Conservation (phyloP, 2,797 vertebrate species). For the Eidolon dupreanum region DNA sequence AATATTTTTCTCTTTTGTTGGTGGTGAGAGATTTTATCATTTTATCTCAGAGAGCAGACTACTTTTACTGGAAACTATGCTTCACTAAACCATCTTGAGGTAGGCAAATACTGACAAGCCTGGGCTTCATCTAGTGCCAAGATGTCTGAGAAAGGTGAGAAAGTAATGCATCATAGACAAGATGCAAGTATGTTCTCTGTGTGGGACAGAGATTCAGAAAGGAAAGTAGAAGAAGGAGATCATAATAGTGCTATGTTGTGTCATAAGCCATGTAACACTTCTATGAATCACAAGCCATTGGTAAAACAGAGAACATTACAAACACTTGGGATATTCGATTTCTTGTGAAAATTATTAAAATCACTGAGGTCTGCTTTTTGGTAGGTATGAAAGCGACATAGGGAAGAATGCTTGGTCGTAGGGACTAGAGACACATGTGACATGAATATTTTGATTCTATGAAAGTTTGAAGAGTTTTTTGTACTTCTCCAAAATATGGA, state of each 20-base stretch:
- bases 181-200: background rate
- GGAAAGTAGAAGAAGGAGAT: background rate
- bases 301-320: background rate
- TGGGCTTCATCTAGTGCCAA: background rate
- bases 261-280: background rate
- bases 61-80: background rate
- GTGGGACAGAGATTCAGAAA: background rate
- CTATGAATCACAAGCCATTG: background rate
- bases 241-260: background rate
- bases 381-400: background rate
- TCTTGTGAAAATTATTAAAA: background rate
- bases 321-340: background rate
- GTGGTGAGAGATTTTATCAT: background rate
- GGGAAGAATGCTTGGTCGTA: background rate
- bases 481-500: background rate
- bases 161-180: background rate
- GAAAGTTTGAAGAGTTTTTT: background rate
- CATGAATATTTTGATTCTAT: background rate
- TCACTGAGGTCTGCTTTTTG: background rate
- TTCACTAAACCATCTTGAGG: background rate
- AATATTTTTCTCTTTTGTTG: background rate
- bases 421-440: background rate
- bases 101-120: background rate
- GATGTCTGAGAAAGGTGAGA: background rate
- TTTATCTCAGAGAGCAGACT: background rate